Evolutionary conservation across 1,140 invertebrate species (phyloP).

Genomic region (Papilio xuthus): DNA sequence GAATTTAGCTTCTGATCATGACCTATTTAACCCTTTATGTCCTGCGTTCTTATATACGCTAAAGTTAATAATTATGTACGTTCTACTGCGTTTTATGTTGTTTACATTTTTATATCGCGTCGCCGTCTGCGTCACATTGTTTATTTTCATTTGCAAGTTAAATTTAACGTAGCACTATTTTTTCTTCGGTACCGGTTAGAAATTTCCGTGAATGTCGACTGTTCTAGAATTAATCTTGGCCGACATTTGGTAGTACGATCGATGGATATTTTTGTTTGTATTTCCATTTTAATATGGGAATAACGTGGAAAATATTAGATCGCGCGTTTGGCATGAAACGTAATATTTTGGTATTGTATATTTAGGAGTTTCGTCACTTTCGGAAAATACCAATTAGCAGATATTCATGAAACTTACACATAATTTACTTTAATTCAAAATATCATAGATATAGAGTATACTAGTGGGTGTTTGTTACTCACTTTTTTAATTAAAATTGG

Average conservation of each 20-base stretch:
- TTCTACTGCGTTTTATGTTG: not conserved
- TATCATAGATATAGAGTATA: not conserved
- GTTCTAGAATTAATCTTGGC: conserved; percentile 20
- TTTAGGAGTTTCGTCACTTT: conserved; percentile 9
- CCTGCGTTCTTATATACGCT: not conserved
- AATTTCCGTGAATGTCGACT: not conserved
- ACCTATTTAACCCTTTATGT: not conserved
- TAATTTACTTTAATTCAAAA: not conserved
- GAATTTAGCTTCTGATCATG: no score
- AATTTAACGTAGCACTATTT: not conserved
- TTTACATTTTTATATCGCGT: not conserved
- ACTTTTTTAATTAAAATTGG: not conserved
- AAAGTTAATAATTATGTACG: not conserved
- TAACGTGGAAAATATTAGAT: not conserved
- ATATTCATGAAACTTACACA: not conserved
- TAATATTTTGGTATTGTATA: conserved; percentile 1
- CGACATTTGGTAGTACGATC: conserved; percentile 15
- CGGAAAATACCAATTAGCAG: not conserved
- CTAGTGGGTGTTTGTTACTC: not conserved
- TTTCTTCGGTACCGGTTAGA: not conserved
- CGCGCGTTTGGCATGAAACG: conserved; percentile 26
- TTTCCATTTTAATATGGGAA: conserved; percentile 8
- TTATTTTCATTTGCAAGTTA: conserved; percentile 24
- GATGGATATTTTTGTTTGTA: not conserved
- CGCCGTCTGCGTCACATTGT: conserved; percentile 11